Percentiles rank a stretch among this genome's conserved stretches.
Conservation (phyloP, 2,113 vertebrate species). For the Forbesichthys agassizii region DNA sequence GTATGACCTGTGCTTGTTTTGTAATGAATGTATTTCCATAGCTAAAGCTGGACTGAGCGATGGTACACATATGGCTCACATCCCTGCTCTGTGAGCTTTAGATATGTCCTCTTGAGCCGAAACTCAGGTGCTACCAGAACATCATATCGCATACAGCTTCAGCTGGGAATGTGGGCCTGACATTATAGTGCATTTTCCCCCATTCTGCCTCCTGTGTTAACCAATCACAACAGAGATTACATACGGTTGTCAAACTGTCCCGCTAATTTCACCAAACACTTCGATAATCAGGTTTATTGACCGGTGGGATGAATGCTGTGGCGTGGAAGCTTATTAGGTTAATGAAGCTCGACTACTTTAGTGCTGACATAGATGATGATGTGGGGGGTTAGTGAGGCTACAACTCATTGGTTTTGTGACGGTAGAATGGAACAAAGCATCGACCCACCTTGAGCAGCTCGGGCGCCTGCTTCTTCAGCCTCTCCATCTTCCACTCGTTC, state of each 20-base stretch:
- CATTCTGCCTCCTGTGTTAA: too few relatives aligned
- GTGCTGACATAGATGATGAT: too few relatives aligned
- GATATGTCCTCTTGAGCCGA: too few relatives aligned
- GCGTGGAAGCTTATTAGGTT: neutral
- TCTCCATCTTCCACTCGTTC: conserved; percentile 97
- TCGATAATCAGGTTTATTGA: neutral
- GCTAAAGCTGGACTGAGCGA: conserved; percentile 11
- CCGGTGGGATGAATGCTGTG: neutral
- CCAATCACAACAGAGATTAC: too few relatives aligned
- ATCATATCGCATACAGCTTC: conserved; percentile 7
- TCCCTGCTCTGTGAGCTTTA: neutral
- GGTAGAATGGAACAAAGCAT: too few relatives aligned
- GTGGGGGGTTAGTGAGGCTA: neutral
- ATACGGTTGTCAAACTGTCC: neutral
- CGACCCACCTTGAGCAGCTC: conserved; percentile 88
- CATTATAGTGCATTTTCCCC: too few relatives aligned
- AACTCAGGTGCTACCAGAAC: conserved; percentile 12
- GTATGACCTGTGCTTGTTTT: too few relatives aligned
- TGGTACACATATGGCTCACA: conserved; percentile 46
- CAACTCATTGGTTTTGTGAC: too few relatives aligned
- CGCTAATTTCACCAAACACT: neutral
- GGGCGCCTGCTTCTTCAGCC: conserved; percentile 92
- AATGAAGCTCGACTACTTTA: too few relatives aligned
- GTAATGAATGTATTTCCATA: conserved; percentile 8
- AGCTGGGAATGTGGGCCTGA: too few relatives aligned